These are phyloP conservation scores for Lagocephalus sceleratus DNA, from an alignment of 2,797 vertebrate genomes.

Conservation along the genomic window DNA sequence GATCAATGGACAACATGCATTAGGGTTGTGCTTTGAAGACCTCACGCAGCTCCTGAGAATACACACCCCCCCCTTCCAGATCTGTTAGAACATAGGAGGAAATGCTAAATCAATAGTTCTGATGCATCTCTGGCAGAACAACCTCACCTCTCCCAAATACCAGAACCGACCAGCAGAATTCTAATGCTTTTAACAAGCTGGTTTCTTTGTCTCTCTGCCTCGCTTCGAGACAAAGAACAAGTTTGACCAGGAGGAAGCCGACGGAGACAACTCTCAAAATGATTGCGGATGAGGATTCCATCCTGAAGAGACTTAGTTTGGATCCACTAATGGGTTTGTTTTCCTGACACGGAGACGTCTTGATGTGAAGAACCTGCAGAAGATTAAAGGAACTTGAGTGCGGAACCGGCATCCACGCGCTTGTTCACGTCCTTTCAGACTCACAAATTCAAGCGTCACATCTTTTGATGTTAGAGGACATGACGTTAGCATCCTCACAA, in stretches of 20 bases:
- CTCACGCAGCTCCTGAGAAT: slow-evolving; percentile 57
- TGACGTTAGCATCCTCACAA: too few species aligned
- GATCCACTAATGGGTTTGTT: slow-evolving; percentile 9
- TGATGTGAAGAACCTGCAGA: slow-evolving; percentile 54
- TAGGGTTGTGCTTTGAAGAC: slow-evolving; percentile 71
- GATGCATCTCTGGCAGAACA: slow-evolving; percentile 67
- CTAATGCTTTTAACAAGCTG: slow-evolving; percentile 49
- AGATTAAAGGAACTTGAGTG: slow-evolving; percentile 57
- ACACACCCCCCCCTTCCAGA: slow-evolving; percentile 47
- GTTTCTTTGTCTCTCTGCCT: slow-evolving; percentile 4
- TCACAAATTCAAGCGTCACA: not conserved
- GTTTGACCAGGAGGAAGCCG: too few species aligned
- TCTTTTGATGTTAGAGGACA: too few species aligned
- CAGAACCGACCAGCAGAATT: slow-evolving; percentile 70
- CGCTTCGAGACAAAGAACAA: not conserved
- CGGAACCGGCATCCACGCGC: slow-evolving; percentile 13
- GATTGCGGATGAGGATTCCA: too few species aligned
- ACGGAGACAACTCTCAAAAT: too few species aligned
- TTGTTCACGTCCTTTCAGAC: not conserved
- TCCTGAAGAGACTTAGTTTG: too few species aligned
- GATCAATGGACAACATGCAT: slow-evolving; percentile 75
- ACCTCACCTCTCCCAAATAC: slow-evolving; percentile 71
- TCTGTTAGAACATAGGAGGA: slow-evolving; percentile 67
- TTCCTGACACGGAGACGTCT: slow-evolving; percentile 33
- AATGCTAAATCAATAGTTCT: slow-evolving; percentile 81